These are phyloP conservation scores for Euthynnus affinis DNA, from an alignment of 2,797 vertebrate species.

Conservation along the genomic window DNA sequence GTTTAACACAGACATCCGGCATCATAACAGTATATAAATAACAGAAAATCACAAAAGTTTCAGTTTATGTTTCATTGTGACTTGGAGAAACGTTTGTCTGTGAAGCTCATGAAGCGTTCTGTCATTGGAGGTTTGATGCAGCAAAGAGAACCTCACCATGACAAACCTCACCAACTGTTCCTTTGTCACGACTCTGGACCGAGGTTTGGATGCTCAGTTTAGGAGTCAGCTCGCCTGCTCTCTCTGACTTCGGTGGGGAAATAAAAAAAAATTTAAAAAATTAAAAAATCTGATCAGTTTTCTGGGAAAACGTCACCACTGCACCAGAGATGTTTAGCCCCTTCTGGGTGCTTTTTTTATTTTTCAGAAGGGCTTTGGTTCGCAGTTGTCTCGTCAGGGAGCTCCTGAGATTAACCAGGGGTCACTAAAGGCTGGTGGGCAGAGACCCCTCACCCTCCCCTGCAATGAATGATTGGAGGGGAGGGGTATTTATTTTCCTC, in stretches of 20 bases:
- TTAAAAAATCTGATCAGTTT: conserved; percentile 39
- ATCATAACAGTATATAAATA: too few species aligned
- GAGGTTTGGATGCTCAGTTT: conserved; percentile 34
- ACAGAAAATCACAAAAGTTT: too few species aligned
- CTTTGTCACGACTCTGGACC: conserved; percentile 29
- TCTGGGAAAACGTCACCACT: conserved; percentile 50
- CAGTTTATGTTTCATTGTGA: conserved; percentile 57
- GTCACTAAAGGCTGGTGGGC: conserved; percentile 81
- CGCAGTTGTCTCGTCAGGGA: conserved; percentile 67
- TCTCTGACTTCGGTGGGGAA: conserved; percentile 40
- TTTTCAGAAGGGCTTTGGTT: conserved; percentile 72
- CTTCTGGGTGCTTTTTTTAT: conserved; percentile 46
- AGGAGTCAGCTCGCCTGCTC: conserved; percentile 22
- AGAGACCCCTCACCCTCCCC: conserved; percentile 77
- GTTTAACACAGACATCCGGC: too few species aligned
- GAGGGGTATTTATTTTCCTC: conserved; percentile 53
- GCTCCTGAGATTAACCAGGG: conserved; percentile 69
- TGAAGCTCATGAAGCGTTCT: conserved; percentile 38
- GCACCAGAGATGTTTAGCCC: conserved; percentile 58
- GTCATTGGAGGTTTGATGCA: conserved; percentile 40
- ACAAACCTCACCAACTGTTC: conserved; percentile 18
- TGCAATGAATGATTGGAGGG: conserved; percentile 57
- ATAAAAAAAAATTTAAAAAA: neutral
- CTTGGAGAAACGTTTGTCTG: conserved; percentile 41
- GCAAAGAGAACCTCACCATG: conserved; percentile 31